phyloP scores from a whole-genome alignment of 1,140 invertebrate species.

The Calycopis cecrops region DNA sequence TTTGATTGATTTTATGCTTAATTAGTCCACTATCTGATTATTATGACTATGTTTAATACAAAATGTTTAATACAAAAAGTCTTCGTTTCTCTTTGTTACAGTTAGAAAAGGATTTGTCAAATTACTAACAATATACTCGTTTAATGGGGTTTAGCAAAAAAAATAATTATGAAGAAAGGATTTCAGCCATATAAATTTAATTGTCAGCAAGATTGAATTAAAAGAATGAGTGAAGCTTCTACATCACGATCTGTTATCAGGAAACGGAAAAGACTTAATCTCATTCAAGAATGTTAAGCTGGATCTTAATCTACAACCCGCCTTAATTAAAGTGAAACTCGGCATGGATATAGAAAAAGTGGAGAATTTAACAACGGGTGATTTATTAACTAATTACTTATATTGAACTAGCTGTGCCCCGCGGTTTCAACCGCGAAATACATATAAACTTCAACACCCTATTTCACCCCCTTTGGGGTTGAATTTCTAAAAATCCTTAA shows the following conservation, averaged over 20 bases:
- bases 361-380: conserved; percentile 8
- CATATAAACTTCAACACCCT: no score
- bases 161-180: conserved; percentile 19
- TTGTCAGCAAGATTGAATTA: conserved; percentile 20
- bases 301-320: not conserved
- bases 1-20: no score
- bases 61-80: no score
- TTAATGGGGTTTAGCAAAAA: conserved; percentile 26
- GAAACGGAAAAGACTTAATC: conserved; percentile 9
- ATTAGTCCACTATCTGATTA: no score
- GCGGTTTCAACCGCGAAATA: no score
- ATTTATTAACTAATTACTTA: not conserved
- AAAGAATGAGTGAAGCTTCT: conserved; percentile 9
- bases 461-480: no score
- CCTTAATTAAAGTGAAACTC: not conserved
- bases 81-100: conserved; percentile 22
- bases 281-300: not conserved
- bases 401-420: no score
- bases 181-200: conserved; percentile 27
- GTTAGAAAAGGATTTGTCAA: conserved; percentile 25
- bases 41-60: no score
- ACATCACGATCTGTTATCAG: conserved; percentile 5
- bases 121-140: conserved; percentile 25
- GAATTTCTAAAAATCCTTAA: no score
- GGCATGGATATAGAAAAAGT: not conserved